Evolutionary conservation across 2,113 vertebrate species (phyloP).

Genomic region (Sander lucioperca): DNA sequence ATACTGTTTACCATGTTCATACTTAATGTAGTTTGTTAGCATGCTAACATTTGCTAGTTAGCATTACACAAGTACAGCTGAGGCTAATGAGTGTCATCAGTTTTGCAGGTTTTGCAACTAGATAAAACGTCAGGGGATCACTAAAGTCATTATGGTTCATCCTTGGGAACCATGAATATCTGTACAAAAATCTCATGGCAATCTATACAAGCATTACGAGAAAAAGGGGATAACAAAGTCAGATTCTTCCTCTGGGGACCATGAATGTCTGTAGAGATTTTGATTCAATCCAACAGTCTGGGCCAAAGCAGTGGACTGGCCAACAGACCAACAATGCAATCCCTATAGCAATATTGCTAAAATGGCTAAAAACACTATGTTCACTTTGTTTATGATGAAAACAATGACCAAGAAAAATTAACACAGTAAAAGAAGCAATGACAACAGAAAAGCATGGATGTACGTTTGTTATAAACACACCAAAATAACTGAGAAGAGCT

Average conservation of each 20-base stretch:
- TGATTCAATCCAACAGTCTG: background rate
- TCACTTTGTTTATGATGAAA: background rate
- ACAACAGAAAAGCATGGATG: background rate
- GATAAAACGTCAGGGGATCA: background rate
- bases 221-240: background rate
- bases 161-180: background rate
- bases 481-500: background rate
- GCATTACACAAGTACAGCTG: background rate
- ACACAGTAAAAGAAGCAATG: background rate
- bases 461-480: background rate
- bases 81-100: background rate
- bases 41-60: background rate
- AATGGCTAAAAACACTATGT: background rate
- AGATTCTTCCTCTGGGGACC: background rate
- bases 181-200: background rate
- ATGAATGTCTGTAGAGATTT: background rate
- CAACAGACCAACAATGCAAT: background rate
- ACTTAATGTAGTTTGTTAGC: too few relatives aligned
- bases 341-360: background rate
- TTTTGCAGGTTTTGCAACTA: background rate
- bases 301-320: background rate
- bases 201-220: background rate
- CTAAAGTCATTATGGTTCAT: background rate
- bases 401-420: background rate
- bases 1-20: too few relatives aligned